A percentile compares a stretch with the other conserved stretches of the same genome.
These are phyloP conservation scores for Bolinopsis microptera DNA, from an alignment of 37 sponge, comb jelly and placozoan genomes.

Conservation along the genomic window DNA sequence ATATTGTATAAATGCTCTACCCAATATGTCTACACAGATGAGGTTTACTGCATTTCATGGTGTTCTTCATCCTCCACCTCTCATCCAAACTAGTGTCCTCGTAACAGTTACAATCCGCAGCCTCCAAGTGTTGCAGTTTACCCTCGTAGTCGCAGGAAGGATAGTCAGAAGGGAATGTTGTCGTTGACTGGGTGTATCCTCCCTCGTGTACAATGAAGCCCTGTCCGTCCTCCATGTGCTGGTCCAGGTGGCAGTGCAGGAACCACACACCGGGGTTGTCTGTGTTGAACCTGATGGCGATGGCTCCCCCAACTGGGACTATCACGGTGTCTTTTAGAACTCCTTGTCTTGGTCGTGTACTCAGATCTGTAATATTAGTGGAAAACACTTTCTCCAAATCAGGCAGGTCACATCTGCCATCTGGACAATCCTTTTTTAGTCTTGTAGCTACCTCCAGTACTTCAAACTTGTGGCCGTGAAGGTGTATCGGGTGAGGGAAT, in stretches of 20 bases:
- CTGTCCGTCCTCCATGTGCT: constrained; percentile 69
- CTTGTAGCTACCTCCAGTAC: constrained; percentile 33
- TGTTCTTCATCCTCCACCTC: not conserved
- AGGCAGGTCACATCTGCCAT: not conserved
- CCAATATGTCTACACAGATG: not conserved
- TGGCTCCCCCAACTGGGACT: constrained; percentile 86
- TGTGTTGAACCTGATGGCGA: constrained; percentile 74
- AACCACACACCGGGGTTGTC: constrained; percentile 95
- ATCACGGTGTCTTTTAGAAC: constrained; percentile 81
- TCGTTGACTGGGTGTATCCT: not conserved
- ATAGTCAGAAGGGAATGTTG: not conserved
- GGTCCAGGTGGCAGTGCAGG: constrained; percentile 87
- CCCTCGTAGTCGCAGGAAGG: constrained; percentile 12
- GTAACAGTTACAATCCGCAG: constrained; percentile 10
- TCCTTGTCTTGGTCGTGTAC: not conserved
- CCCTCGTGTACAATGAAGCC: constrained; percentile 65
- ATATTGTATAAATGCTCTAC: too few species aligned
- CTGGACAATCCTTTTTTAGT: not conserved
- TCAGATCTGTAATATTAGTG: not conserved
- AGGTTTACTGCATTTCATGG: not conserved
- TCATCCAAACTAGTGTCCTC: not conserved
- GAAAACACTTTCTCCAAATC: not conserved
- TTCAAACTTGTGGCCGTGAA: constrained; percentile 38
- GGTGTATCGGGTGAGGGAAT: not conserved
- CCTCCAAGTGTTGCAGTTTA: not conserved